Conservation (phyloP, 2,888 invertebrate genomes). For the Acrobasis suavella region DNA sequence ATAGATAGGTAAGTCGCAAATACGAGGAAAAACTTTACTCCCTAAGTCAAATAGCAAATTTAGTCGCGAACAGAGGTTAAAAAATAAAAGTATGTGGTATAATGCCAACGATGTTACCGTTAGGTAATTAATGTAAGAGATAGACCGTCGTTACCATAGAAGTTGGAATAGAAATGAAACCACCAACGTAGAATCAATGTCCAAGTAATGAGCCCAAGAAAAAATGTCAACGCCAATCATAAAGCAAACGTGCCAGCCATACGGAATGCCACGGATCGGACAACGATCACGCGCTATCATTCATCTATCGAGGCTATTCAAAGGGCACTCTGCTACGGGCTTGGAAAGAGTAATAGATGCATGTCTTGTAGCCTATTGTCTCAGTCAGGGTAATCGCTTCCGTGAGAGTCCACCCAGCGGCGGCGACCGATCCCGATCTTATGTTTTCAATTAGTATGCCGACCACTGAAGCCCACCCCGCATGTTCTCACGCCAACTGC, state of each 20-base stretch:
- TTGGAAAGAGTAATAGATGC: slow-evolving; percentile 78
- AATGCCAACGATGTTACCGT: no score
- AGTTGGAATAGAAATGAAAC: not conserved
- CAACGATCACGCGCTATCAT: slow-evolving; percentile 37
- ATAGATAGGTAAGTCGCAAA: no score
- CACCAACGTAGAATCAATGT: slow-evolving; percentile 13
- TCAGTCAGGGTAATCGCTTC: slow-evolving; percentile 72
- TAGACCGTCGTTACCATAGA: no score
- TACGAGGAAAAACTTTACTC: no score
- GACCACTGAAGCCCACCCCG: slow-evolving; percentile 62
- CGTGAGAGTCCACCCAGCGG: slow-evolving; percentile 66
- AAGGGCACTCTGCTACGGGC: slow-evolving; percentile 57
- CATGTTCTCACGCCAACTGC: slow-evolving; percentile 71
- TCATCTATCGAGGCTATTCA: slow-evolving; percentile 53
- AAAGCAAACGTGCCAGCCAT: slow-evolving; percentile 13
- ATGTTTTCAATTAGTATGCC: slow-evolving; percentile 72
- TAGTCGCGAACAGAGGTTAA: not conserved
- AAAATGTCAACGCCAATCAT: slow-evolving; percentile 24
- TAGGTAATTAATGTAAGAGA: no score
- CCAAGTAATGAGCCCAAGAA: slow-evolving; percentile 9
- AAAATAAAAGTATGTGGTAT: no score
- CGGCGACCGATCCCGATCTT: slow-evolving; percentile 58
- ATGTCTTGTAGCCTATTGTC: slow-evolving; percentile 77
- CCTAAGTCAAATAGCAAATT: no score
- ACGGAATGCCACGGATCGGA: not conserved